These are phyloP conservation scores for Chesias legatella DNA, from an alignment of 2,888 invertebrate genomes.

Conservation along the genomic window DNA sequence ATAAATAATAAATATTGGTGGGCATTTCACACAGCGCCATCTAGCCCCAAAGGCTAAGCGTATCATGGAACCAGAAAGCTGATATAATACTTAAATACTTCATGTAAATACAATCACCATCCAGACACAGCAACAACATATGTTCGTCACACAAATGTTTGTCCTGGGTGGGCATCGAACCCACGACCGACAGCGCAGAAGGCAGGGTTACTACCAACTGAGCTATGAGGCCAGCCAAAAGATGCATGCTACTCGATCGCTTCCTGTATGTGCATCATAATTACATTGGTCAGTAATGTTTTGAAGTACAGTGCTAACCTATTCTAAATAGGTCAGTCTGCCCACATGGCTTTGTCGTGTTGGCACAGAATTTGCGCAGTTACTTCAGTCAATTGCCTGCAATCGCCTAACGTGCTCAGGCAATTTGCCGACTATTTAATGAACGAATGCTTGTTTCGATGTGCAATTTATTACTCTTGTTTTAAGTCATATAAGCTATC, in stretches of 20 bases:
- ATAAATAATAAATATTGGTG: too few relatives aligned
- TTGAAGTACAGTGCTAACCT: conserved; percentile 9
- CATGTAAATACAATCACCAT: too few relatives aligned
- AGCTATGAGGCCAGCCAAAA: too few relatives aligned
- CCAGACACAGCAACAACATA: too few relatives aligned
- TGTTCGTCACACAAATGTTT: too few relatives aligned
- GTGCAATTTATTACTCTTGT: conserved; percentile 12
- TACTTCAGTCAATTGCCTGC: conserved; percentile 21
- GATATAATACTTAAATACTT: too few relatives aligned
- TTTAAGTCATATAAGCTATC: conserved; percentile 18
- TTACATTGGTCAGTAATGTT: conserved; percentile 9
- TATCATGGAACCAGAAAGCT: too few relatives aligned
- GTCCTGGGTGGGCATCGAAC: too few relatives aligned
- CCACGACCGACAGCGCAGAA: too few relatives aligned
- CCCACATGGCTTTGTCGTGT: conserved; percentile 26
- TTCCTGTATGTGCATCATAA: conserved; percentile 13
- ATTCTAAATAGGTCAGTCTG: conserved; percentile 26
- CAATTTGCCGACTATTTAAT: conserved; percentile 16
- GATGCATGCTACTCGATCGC: conserved; percentile 7
- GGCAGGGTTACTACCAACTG: too few relatives aligned
- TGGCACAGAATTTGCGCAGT: conserved; percentile 26
- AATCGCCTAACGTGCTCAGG: conserved; percentile 10
- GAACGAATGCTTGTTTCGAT: conserved; percentile 13
- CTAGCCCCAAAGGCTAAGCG: too few relatives aligned
- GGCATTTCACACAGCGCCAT: too few relatives aligned